Conservation (phyloP, 2,113 vertebrate species). For the Microcebus jonahi region DNA sequence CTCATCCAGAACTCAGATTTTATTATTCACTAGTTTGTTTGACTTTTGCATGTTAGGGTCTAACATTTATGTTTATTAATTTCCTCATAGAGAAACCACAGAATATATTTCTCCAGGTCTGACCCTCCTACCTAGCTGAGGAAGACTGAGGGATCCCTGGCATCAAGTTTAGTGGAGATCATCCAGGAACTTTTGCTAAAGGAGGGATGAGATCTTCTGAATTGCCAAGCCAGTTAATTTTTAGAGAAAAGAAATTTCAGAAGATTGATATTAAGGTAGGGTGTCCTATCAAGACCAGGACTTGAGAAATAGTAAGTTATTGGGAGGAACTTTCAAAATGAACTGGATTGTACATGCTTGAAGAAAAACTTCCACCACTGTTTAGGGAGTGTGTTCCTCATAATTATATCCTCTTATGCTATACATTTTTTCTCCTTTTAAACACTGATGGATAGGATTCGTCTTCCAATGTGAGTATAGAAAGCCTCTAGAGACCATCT, state of each 20-base stretch:
- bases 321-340: not conserved
- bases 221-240: not conserved
- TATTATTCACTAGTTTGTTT: not conserved
- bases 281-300: not conserved
- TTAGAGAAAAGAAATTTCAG: not conserved
- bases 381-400: not conserved
- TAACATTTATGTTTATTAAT: not conserved
- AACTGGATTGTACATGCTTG: not conserved
- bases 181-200: not conserved
- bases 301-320: not conserved
- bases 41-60: not conserved
- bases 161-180: not conserved
- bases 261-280: not conserved
- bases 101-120: not conserved
- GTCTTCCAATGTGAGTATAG: not conserved
- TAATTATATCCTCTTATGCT: not conserved
- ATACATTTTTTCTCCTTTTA: not conserved
- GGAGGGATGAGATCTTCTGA: not conserved
- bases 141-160: fast-evolving
- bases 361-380: not conserved
- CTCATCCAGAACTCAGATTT: not conserved
- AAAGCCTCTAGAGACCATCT: not conserved
- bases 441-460: not conserved
- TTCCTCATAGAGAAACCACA: not conserved
- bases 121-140: too few relatives aligned